Evolutionary conservation across 30 jellyfish, hydroid and myxozoan species (phyloP).

Genomic region (Aurelia sp.): DNA sequence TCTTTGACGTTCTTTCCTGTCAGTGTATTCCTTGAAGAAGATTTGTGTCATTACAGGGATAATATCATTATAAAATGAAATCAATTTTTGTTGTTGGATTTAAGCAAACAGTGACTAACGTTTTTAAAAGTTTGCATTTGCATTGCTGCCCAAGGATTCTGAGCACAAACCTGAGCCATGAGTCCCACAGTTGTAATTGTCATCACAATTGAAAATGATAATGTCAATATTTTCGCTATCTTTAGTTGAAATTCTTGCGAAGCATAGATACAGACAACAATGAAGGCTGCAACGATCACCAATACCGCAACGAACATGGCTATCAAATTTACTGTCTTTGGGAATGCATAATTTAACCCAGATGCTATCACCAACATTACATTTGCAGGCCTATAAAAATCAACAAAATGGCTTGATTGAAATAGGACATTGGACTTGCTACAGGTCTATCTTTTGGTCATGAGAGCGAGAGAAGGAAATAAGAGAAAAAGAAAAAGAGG

Average conservation of each 20-base stretch:
- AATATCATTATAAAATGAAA: too few species aligned
- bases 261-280: slow-evolving; percentile 64
- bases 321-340: slow-evolving; percentile 63
- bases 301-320: slow-evolving; percentile 65
- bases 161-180: slow-evolving; percentile 86
- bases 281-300: slow-evolving; percentile 39
- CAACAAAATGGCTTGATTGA: neutral
- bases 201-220: slow-evolving; percentile 82
- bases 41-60: too few species aligned
- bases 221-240: slow-evolving; percentile 80
- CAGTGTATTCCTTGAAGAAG: too few species aligned
- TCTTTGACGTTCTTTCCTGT: too few species aligned
- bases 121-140: neutral
- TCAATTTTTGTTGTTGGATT: too few species aligned
- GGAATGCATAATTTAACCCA: slow-evolving; percentile 89
- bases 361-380: slow-evolving; percentile 84
- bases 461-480: too few species aligned
- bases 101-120: neutral
- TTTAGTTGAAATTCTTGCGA: slow-evolving; percentile 74
- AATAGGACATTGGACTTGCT: too few species aligned
- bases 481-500: too few species aligned
- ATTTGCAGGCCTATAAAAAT: slow-evolving; percentile 81
- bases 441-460: too few species aligned
- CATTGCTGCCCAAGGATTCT: neutral
- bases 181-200: slow-evolving; percentile 90